Percentiles rank a stretch among this genome's conserved stretches.
These are phyloP conservation scores for Thunnus albacares DNA, from an alignment of 2,797 vertebrate genomes.

Conservation along the genomic window DNA sequence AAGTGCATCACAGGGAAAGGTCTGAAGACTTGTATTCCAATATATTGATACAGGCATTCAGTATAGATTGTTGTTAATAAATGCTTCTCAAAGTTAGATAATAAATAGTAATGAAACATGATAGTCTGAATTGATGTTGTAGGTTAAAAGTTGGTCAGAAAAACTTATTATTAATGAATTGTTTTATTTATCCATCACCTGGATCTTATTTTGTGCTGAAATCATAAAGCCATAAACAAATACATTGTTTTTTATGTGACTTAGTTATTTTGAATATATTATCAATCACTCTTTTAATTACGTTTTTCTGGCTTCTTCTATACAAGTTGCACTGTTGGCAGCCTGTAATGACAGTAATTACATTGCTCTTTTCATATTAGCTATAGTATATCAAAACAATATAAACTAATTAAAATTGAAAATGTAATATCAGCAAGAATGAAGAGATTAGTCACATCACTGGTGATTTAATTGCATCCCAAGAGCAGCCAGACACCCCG, in stretches of 20 bases:
- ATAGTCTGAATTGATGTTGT: not conserved
- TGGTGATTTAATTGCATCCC: constrained; percentile 68
- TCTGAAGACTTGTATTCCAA: constrained; percentile 19
- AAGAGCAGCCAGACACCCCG: constrained; percentile 36
- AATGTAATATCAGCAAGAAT: constrained; percentile 72
- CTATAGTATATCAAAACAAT: constrained; percentile 57
- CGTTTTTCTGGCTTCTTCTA: constrained; percentile 18
- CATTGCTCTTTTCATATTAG: constrained; percentile 42
- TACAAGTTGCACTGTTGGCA: constrained; percentile 46
- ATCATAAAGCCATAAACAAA: not conserved
- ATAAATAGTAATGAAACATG: constrained; percentile 13
- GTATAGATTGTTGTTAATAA: not conserved
- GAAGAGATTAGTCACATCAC: constrained; percentile 56
- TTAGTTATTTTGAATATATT: constrained; percentile 11
- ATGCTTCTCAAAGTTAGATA: constrained; percentile 21
- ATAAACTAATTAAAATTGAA: constrained; percentile 69
- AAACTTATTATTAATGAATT: not conserved
- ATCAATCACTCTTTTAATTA: constrained; percentile 22
- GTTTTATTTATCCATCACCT: not conserved
- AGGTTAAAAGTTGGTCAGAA: no score
- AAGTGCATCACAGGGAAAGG: constrained; percentile 45
- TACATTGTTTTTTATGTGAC: not conserved
- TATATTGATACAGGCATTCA: constrained; percentile 10
- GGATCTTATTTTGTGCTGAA: not conserved
- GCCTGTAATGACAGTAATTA: constrained; percentile 51